Base-by-base conservation (phyloP, 1,140 invertebrate species). In the Temnothorax longispinosus region DNA sequence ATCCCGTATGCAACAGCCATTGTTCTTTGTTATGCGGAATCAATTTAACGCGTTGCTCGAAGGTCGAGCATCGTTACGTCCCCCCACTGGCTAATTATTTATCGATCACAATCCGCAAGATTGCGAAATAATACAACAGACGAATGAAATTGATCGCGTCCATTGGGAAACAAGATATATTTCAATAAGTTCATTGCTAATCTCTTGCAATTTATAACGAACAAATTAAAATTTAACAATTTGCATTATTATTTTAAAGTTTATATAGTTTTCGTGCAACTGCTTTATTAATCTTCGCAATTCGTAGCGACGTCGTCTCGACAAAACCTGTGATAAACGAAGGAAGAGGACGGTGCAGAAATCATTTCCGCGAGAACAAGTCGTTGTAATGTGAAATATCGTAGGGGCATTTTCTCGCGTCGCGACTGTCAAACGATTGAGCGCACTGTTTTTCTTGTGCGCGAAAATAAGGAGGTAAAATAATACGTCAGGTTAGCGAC, bases 401-500 rank as follows among this genome's bases (percentile, higher is more conserved):
- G 58, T 7, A 41, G 56, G 27, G 13, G n/a, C 35, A 56, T 84
- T 82, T 52, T 72, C 54, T 77, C 56, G 32, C 50, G 21, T 75
- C 50, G 32, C 69, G 44, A 62, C 32, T 1, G 72, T 58, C 80
- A 76, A 84, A 67, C 74, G 78, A 75, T 88, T 35, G 47, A 54
- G 38, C 41, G 38, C 27, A 27, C 54, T 56, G 72, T 77, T 50
- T 35, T 85, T 88, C 64, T 64, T 74, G 60, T 50, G 56, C 56
- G 6, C 44, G 77, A 69, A 67, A 92, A 91, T 91, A 91, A 93
- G 89, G 85, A 88, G 65, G 76, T 84, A 91, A 93, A 93, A 93
- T 94, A 93, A 93, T 93, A 92, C 89, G 84, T 93, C 92, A 90
- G 85, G 81, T 75, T 84, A 87, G 91, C 81, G 92, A 93, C 93